Evolutionary conservation across 2,113 vertebrate genomes (phyloP).

Genomic region (Cyanoderma ruficeps): DNA sequence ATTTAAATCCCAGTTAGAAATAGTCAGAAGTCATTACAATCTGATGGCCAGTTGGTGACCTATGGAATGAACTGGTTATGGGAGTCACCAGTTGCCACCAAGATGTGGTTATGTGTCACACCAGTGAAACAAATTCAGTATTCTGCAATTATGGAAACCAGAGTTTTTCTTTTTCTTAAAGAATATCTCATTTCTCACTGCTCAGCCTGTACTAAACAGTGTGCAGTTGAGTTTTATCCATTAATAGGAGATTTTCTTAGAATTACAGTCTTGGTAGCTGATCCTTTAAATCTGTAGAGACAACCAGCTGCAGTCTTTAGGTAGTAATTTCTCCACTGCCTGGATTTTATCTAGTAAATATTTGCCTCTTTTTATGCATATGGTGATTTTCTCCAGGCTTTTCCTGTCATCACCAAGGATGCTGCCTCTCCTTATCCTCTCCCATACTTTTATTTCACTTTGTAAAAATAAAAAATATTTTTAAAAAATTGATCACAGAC

Average conservation of each 20-base stretch:
- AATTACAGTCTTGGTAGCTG: constrained; percentile 28
- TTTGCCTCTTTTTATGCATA: neutral
- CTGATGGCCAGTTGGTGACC: neutral
- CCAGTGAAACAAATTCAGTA: neutral
- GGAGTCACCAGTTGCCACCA: neutral
- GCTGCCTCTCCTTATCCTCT: neutral
- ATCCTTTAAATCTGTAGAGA: constrained; percentile 44
- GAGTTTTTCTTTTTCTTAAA: neutral
- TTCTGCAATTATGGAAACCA: neutral
- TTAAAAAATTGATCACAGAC: fast-evolving
- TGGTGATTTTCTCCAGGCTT: neutral
- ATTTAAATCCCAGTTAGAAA: constrained; percentile 62
- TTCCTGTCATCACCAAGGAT: neutral
- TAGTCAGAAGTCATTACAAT: constrained; percentile 45
- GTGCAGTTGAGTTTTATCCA: neutral
- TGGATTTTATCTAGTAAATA: constrained; percentile 16
- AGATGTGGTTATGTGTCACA: neutral
- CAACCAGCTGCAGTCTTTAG: constrained; percentile 19
- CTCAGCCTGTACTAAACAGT: neutral
- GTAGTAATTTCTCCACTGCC: neutral
- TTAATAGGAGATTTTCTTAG: constrained; percentile 53
- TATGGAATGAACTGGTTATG: neutral
- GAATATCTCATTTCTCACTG: neutral
- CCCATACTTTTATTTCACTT: neutral
- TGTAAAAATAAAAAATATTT: neutral